These are phyloP conservation scores for Ammodytes dubius DNA, from an alignment of 2,113 vertebrate genomes.

Conservation along the genomic window DNA sequence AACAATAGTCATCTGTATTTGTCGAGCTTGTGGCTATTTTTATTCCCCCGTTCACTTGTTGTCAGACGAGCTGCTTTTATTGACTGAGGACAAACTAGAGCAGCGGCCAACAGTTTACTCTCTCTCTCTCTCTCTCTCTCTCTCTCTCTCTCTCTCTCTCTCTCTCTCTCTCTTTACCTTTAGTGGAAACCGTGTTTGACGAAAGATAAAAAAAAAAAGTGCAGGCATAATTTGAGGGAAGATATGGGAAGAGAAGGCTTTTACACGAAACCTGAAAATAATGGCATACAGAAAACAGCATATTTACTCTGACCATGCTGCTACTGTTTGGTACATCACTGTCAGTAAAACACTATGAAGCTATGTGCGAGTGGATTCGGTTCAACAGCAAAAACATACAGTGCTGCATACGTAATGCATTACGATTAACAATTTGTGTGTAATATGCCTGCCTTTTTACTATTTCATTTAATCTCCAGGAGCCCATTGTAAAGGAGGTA, in stretches of 20 bases:
- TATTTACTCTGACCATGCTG: neutral
- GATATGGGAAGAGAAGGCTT: neutral
- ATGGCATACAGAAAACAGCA: neutral
- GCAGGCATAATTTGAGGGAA: neutral
- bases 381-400: neutral
- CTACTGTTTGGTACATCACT: neutral
- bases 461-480: neutral
- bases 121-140: neutral
- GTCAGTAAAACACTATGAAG: neutral
- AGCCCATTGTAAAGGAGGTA: neutral
- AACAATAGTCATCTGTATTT: conserved; percentile 53
- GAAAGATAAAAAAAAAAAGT: neutral
- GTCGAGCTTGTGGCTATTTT: conserved; percentile 38
- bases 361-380: neutral
- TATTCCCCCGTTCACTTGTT: conserved; percentile 20
- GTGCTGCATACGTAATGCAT: neutral
- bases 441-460: neutral
- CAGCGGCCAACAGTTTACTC: conserved; percentile 17
- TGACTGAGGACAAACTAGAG: conserved; percentile 44
- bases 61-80: conserved; percentile 49
- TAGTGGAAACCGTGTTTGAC: conserved; percentile 14
- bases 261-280: no score
- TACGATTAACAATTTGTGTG: neutral
- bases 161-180: no score
- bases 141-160: no score